phyloP scores from a whole-genome alignment of 2,888 invertebrate genomes.

The Gibbula magus region DNA sequence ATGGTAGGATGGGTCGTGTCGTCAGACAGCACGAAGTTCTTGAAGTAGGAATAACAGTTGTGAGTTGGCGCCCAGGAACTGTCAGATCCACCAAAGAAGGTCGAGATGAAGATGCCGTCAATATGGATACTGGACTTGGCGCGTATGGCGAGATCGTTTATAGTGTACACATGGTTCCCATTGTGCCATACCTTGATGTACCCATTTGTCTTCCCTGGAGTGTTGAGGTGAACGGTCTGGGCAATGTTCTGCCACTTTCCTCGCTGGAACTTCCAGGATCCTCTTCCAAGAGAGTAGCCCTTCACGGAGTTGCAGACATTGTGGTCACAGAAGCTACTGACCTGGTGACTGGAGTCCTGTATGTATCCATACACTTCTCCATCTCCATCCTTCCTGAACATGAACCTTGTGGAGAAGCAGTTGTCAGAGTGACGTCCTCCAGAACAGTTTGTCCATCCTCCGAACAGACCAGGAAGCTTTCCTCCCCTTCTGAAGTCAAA shows the following conservation, averaged over 20 bases:
- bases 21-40: constrained; percentile 47
- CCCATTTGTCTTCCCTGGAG: constrained; percentile 45
- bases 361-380: constrained; percentile 48
- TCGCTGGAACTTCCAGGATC: constrained; percentile 37
- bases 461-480: constrained; percentile 60
- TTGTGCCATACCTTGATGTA: constrained; percentile 51
- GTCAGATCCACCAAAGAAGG: constrained; percentile 58
- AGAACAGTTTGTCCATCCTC: constrained; percentile 41
- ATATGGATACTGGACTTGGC: constrained; percentile 42
- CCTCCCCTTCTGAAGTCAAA: constrained; percentile 49
- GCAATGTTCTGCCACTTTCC: constrained; percentile 49
- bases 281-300: constrained; percentile 39
- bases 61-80: constrained; percentile 48
- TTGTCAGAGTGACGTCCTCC: constrained; percentile 50
- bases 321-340: neutral
- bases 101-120: constrained; percentile 58
- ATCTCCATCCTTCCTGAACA: constrained; percentile 61
- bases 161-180: constrained; percentile 32
- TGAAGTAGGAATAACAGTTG: constrained; percentile 56
- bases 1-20: neutral
- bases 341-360: neutral
- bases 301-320: constrained; percentile 15
- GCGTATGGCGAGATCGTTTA: constrained; percentile 46
- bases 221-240: constrained; percentile 52
- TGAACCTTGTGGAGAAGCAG: constrained; percentile 60